Base-by-base conservation (phyloP, 1,140 invertebrate genomes). In the Atta colombica region DNA sequence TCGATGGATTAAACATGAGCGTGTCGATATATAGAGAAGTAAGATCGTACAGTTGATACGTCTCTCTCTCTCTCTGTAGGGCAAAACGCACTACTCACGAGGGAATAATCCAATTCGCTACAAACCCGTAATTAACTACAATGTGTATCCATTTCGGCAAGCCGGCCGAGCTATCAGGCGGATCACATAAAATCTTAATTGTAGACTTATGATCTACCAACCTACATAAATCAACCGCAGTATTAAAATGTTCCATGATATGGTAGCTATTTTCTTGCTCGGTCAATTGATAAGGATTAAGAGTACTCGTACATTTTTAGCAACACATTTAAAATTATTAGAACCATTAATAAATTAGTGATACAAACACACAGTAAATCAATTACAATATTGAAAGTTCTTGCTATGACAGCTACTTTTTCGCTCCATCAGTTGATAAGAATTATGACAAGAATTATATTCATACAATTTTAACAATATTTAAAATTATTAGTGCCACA, bases 131-230 rank as follows among this genome's bases (percentile, higher is more conserved):
- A 92, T 92, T 91, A 92, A 86, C 85, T 82, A 86, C 91, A 91
- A 92, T 89, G 91, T 92, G 88, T 92, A 91, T 92, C 90, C 80
- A 84, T 84, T 90, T 91, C 89, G 86, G 80, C 77, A 81, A 75
- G 25, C 21, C 35, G 72, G 60, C 45, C 91, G 69, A 92, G 88
- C 85, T 86, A 91, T 91, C 65, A 66, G 69, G 53, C 85, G 84
- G 69, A 69, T 61, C 87, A 84, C 90, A 90, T 92, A 89, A 93
- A 92, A 93, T 93, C 87, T 93, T 93, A 93, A 92, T 93, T 92
- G 77, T 81, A 88, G 80, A 53, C 66, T 60, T 85, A 69, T 68
- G 53, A 88, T 90, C 90, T 78, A 35, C 53, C 88, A 91, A 93
- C 91, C 85, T 89, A 77, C 90, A 45, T 93, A 91, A 93, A 92